phyloP scores from a whole-genome alignment of 2,888 invertebrate species.

The Diachrysia chrysitis region DNA sequence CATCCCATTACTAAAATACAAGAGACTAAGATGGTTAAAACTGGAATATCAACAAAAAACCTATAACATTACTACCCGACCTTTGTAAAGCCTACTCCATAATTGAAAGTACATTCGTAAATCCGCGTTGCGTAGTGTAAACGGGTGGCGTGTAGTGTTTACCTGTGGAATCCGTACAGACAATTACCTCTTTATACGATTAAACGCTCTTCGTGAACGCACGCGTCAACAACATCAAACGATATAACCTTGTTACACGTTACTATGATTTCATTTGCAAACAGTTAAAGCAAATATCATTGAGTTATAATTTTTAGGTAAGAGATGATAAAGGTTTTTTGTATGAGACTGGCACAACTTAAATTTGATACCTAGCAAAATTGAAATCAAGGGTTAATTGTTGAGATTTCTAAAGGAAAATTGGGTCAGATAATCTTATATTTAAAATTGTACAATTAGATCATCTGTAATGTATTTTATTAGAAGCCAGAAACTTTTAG shows the following conservation, averaged over 20 bases:
- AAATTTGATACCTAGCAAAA: no score
- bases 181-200: slow-evolving; percentile 88
- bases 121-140: slow-evolving; percentile 70
- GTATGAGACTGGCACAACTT: no score
- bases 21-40: no score
- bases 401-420: no score
- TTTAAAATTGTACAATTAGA: no score
- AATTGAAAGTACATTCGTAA: slow-evolving; percentile 43
- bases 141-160: slow-evolving; percentile 81
- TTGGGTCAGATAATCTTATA: no score
- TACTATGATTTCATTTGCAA: slow-evolving; percentile 33
- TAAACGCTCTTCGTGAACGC: slow-evolving; percentile 77
- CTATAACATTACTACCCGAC: not conserved
- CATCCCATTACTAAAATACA: no score
- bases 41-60: no score
- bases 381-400: no score
- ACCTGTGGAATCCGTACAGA: slow-evolving; percentile 86
- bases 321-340: not conserved
- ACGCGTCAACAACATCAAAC: slow-evolving; percentile 73
- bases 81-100: slow-evolving; percentile 12
- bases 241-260: slow-evolving; percentile 62
- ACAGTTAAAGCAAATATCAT: not conserved
- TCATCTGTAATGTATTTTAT: no score
- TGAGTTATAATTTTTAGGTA: slow-evolving; percentile 36
- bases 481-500: no score